These are phyloP conservation scores for Alviniconcha marisindica DNA, from an alignment of 1,140 invertebrate genomes.

Conservation along the genomic window DNA sequence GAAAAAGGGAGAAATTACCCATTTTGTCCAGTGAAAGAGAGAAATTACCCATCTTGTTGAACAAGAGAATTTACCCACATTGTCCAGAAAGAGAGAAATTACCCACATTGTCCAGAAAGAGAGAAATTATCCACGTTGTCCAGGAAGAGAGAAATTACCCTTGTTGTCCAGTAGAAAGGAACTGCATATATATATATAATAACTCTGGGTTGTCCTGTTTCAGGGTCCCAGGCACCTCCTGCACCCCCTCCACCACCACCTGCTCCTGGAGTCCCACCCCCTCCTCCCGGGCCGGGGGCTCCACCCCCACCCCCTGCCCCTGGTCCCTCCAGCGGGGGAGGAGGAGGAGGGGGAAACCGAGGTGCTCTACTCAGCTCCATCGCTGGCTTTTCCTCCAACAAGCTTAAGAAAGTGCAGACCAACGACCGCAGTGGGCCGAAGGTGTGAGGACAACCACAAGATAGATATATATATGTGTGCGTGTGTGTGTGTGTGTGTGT, in stretches of 20 bases:
- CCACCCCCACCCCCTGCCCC: constrained; percentile 40
- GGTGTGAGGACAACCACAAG: constrained; percentile 46
- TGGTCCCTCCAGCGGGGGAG: constrained; percentile 30
- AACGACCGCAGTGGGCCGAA: constrained; percentile 71
- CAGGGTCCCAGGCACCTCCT: constrained; percentile 36
- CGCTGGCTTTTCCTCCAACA: constrained; percentile 66
- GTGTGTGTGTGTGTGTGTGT: too few relatives aligned
- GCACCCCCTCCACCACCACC: constrained; percentile 50
- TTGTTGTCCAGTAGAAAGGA: too few relatives aligned
- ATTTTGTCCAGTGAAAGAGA: too few relatives aligned
- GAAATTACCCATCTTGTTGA: too few relatives aligned
- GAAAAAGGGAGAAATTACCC: too few relatives aligned
- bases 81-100: too few relatives aligned
- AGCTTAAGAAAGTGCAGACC: constrained; percentile 68
- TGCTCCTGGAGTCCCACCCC: constrained; percentile 51
- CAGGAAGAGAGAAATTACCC: too few relatives aligned
- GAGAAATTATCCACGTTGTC: too few relatives aligned
- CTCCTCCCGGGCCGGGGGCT: constrained; percentile 37
- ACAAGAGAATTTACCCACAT: too few relatives aligned
- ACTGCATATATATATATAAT: too few relatives aligned
- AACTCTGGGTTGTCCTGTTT: constrained; percentile 16
- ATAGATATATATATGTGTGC: too few relatives aligned
- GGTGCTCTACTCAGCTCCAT: constrained; percentile 72
- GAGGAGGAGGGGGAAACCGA: constrained; percentile 47
- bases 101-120: too few relatives aligned